Evolutionary conservation across 2,888 invertebrate species (phyloP).

Genomic region (Tiphia femorata): DNA sequence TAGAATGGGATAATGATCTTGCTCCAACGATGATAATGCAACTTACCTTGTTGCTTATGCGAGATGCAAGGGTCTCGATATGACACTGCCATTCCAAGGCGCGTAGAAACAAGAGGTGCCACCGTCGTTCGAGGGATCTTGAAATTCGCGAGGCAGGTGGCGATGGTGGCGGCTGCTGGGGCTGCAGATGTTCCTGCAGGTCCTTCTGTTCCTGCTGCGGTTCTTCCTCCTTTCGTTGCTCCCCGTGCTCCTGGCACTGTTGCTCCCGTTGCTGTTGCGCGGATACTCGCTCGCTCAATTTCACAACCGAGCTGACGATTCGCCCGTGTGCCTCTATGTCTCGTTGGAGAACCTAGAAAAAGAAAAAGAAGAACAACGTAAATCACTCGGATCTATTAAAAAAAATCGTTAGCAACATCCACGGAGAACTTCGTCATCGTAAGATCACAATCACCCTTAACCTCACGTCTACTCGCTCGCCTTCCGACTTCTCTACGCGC

Average conservation of each 20-base stretch:
- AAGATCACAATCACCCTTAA: too few species aligned
- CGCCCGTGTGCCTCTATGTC: constrained; percentile 93
- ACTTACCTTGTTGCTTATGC: constrained; percentile 76
- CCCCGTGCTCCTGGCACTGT: too few species aligned
- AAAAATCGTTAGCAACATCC: too few species aligned
- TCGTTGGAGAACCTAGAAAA: constrained; percentile 86
- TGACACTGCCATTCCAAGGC: constrained; percentile 94
- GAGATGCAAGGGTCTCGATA: constrained; percentile 83
- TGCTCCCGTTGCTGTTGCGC: constrained; percentile 51
- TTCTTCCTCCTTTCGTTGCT: constrained; percentile 55
- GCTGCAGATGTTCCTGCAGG: constrained; percentile 44
- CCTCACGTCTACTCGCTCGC: too few species aligned
- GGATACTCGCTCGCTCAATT: constrained; percentile 77
- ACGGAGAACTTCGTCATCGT: too few species aligned
- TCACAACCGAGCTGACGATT: constrained; percentile 84
- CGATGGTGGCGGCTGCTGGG: constrained; percentile 18
- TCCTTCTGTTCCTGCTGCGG: constrained; percentile 42
- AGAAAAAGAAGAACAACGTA: too few species aligned
- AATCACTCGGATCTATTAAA: too few species aligned
- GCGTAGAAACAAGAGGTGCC: constrained; percentile 90
- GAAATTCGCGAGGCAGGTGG: constrained; percentile 72
- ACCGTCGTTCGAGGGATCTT: constrained; percentile 84
- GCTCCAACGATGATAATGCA: too few species aligned
- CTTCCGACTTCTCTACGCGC: too few species aligned
- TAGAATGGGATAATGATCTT: too few species aligned